Evolutionary conservation across 2,797 vertebrate species (phyloP).

Genomic region (Danio albolineatus): DNA sequence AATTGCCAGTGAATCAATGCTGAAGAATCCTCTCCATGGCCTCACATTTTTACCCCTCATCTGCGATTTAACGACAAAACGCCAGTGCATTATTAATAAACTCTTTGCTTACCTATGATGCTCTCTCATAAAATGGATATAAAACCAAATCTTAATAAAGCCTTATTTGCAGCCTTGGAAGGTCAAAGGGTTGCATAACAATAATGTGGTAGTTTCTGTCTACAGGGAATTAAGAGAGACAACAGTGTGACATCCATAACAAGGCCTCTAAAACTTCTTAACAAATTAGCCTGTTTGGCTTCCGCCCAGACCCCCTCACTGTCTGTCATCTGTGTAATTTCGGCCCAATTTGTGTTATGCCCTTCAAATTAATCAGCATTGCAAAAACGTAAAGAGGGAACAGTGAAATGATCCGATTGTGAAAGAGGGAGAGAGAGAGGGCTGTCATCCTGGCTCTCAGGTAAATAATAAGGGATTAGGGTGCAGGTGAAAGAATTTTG

Average conservation of each 20-base stretch:
- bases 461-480: conserved; percentile 78
- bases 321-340: conserved; percentile 45
- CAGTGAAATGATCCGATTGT: conserved; percentile 41
- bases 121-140: conserved; percentile 8
- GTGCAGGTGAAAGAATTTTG: conserved; percentile 75
- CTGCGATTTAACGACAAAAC: conserved; percentile 66
- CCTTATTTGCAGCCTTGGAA: conserved; percentile 24
- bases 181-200: conserved; percentile 1
- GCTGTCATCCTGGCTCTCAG: conserved; percentile 79
- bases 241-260: background rate
- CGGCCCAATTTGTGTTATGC: conserved; percentile 43
- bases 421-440: conserved; percentile 8
- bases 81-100: conserved; percentile 75
- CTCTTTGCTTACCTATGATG: conserved; percentile 55
- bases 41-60: conserved; percentile 61
- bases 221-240: conserved; percentile 8
- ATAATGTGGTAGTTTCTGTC: background rate
- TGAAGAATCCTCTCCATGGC: conserved; percentile 56
- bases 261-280: conserved; percentile 20
- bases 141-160: conserved; percentile 21
- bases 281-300: conserved; percentile 31
- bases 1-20: conserved; percentile 62
- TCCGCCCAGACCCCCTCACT: conserved; percentile 12
- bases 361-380: conserved; percentile 32
- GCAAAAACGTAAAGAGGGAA: conserved; percentile 20